Base-by-base conservation (phyloP, 2,113 vertebrate genomes). In the Malurus elegans region DNA sequence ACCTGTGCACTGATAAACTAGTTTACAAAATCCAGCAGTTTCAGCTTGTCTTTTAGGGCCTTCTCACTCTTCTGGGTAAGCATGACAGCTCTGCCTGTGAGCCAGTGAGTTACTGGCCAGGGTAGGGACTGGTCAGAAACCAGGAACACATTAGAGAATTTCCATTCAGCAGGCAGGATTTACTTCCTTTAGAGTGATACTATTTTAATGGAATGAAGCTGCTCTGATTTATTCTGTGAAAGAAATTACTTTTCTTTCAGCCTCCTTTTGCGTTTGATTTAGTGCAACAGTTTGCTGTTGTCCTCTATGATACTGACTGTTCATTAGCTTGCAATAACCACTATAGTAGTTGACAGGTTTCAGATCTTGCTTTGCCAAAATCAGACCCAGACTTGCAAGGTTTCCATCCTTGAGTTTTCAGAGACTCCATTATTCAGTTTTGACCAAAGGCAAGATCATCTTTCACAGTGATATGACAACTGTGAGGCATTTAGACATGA, bases 261-360 rank as follows among this genome's bases (percentile, higher is more conserved):
- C 42, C 93, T 92, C 45, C 48, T 72, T 69, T 76, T 94, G 42
- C 58, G 72, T 87, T 84, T 67, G 57, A 86, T 91, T 85, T 86
- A 90, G 32, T 38, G 26, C 25, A 85, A 81, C 28, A 47, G 58
- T 91, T 93, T 57, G 28, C 40, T 84, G 44, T 71, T 78, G 36
- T 48, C 45, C 45, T 89, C 65, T 82, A 21, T 26, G n/a, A 54
- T 60, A 65, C 34, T 50, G 64, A 50, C 57, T 57, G 23, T 72
- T 85, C n/a, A 61, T 29, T 67, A 85, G 36, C 19, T 64, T 74
- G 57, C 56, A 60, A 54, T 58, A 58, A 50, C 61, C 66, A 47
- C 42, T 62, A 7, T 4, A 34, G 38, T 32, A 42, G 44, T 8
- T 57, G 73, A 91, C n/a, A 74, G 28, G n/a, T 72, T 91, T 92